Evolutionary conservation across 2,888 invertebrate genomes (phyloP).

Genomic region (Xestia c-nigrum): DNA sequence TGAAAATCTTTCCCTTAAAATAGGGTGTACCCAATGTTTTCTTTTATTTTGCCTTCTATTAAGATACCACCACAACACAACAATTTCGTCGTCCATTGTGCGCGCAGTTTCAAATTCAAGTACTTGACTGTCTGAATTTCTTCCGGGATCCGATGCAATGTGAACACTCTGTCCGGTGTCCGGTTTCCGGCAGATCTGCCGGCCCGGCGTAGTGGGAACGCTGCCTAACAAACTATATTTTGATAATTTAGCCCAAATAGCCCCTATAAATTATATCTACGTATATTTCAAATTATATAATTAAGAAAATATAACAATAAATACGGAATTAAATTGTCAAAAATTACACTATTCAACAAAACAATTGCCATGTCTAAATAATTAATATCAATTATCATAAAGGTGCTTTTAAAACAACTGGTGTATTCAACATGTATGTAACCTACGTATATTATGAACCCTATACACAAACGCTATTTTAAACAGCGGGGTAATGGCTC

Average conservation of each 20-base stretch:
- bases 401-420: constrained; percentile 42
- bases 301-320: background rate
- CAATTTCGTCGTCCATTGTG: too few species aligned
- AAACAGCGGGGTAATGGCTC: background rate
- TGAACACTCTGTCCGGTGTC: too few species aligned
- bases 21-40: too few species aligned
- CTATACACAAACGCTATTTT: background rate
- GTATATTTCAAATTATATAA: background rate
- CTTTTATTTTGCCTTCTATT: too few species aligned
- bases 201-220: too few species aligned
- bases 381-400: constrained; percentile 51
- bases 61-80: too few species aligned
- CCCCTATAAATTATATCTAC: background rate
- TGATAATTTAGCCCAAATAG: background rate
- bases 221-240: constrained; percentile 7
- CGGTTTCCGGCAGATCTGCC: too few species aligned
- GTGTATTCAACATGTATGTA: constrained; percentile 14
- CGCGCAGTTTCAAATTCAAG: too few species aligned
- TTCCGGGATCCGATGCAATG: too few species aligned
- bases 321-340: background rate
- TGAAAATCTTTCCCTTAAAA: too few species aligned
- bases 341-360: background rate
- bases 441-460: background rate
- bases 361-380: constrained; percentile 28
- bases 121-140: too few species aligned